A percentile compares a stretch with the other conserved stretches of the same genome.
phyloP scores from a whole-genome alignment of 2,888 invertebrate genomes.

The Calameuta filiformis region DNA sequence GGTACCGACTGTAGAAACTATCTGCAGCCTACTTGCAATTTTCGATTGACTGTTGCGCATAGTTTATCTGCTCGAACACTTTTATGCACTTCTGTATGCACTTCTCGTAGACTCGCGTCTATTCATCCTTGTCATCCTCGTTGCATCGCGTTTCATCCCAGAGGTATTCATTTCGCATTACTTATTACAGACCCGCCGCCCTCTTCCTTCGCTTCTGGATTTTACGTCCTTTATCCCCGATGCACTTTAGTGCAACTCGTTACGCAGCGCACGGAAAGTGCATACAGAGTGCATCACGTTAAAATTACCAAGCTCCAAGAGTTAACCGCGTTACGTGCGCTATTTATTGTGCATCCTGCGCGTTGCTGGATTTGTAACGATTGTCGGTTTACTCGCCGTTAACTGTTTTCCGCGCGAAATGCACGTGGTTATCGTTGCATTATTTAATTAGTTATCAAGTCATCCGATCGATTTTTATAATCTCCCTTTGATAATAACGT shows the following conservation, averaged over 20 bases:
- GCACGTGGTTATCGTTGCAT: neutral
- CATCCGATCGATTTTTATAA: neutral
- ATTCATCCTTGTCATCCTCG: neutral
- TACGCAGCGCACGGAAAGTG: neutral
- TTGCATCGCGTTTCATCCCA: neutral
- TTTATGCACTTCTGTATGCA: neutral
- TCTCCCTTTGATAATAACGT: neutral
- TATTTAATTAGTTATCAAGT: neutral
- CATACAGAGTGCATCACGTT: neutral
- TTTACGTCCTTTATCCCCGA: neutral
- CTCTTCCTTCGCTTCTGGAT: neutral
- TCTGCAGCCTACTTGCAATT: neutral
- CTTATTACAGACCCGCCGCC: neutral
- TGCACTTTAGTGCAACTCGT: neutral
- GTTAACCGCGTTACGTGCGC: neutral
- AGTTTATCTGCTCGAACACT: neutral
- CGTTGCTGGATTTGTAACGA: neutral
- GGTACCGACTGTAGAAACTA: neutral
- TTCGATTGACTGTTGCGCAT: neutral
- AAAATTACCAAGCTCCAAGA: neutral
- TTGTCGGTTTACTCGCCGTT: neutral
- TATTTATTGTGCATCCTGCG: neutral
- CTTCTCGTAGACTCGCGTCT: neutral
- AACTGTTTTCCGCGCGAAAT: neutral
- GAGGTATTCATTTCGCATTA: neutral